Base-by-base conservation (phyloP, 2,113 vertebrate species). In the Apodemus sylvaticus region DNA sequence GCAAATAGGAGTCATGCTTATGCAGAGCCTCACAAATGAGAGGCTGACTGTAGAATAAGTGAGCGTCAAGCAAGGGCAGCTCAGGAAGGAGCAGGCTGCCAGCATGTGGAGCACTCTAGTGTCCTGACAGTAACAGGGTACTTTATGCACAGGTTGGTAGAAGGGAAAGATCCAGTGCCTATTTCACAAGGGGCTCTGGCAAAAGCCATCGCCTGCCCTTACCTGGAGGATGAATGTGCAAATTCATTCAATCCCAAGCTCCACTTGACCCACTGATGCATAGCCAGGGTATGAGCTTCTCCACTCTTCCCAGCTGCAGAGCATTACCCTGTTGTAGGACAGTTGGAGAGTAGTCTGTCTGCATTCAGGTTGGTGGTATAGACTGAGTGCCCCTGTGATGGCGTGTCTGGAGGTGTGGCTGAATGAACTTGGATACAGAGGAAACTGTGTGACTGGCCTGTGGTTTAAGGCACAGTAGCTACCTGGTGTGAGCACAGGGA, bases 291-390 rank as follows among this genome's bases (percentile, higher is more conserved):
- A 0, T 13, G 4, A 68, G 48, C 24, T 2, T 36, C n/a, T 82
- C 14, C 29, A 77, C 5, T 0, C 31, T 1, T 0, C 48, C 5
- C 0, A 20, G 1, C 16, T 85, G 39, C 53, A 17, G 66, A 68
- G 1, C 7, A 4, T 11, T 74, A 34, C 16, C 3, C 2, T 0
- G 8, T 17, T 12, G 83, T 36, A 24, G 51, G 22, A 3, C 5
- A 0, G 0, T 13, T 2, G 7, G 78, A 48, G 77, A 74, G 58
- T 20, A 55, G 29, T 62, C 70, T 66, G n/a, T 39, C 48, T 7
- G 0, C 9, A 3, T 31, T 16, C 0, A 7, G n/a, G 85, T 31
- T 11, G 1, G 20, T 10, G 22, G 14, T 10, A 53, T 0, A 4
- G 7, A 29, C 26, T 58, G 20, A 20, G n/a, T 4, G 0, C n/a